These are phyloP conservation scores for Metridium senile DNA, from an alignment of 92 coral and sea anemone genomes.

Conservation along the genomic window DNA sequence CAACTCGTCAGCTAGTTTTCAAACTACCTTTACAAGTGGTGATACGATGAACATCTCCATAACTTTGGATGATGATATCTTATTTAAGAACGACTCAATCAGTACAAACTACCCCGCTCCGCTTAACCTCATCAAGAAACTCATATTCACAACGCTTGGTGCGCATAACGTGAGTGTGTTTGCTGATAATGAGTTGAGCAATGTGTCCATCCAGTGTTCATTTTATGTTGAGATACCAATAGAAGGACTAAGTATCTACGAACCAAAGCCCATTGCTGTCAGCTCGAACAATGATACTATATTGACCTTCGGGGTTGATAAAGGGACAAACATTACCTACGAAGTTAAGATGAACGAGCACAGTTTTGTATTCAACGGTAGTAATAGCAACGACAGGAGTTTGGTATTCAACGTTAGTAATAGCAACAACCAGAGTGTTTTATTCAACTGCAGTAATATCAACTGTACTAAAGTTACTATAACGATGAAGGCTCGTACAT, in stretches of 20 bases:
- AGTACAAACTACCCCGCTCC: background rate
- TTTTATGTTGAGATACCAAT: slow-evolving; percentile 37
- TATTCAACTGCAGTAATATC: background rate
- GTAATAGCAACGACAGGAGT: background rate
- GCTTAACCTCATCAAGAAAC: background rate
- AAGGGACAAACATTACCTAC: slow-evolving; percentile 43
- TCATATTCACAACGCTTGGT: slow-evolving; percentile 20
- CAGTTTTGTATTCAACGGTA: background rate
- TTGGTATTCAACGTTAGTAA: background rate
- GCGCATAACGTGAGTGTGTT: slow-evolving; percentile 26
- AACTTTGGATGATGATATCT: background rate
- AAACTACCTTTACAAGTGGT: background rate
- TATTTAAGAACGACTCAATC: background rate
- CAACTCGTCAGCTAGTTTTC: background rate
- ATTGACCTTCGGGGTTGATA: slow-evolving; percentile 18
- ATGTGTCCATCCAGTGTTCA: slow-evolving; percentile 1
- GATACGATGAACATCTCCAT: background rate
- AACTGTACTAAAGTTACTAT: background rate
- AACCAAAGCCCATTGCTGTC: slow-evolving; percentile 5
- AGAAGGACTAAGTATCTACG: slow-evolving; percentile 12
- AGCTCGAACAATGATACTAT: slow-evolving; percentile 12
- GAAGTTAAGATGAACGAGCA: background rate
- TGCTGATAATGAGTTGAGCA: slow-evolving; percentile 35
- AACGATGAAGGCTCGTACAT: background rate
- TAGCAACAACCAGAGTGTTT: no score